These are phyloP conservation scores for Channallabes apus DNA, from an alignment of 2,797 vertebrate species.

Conservation along the genomic window DNA sequence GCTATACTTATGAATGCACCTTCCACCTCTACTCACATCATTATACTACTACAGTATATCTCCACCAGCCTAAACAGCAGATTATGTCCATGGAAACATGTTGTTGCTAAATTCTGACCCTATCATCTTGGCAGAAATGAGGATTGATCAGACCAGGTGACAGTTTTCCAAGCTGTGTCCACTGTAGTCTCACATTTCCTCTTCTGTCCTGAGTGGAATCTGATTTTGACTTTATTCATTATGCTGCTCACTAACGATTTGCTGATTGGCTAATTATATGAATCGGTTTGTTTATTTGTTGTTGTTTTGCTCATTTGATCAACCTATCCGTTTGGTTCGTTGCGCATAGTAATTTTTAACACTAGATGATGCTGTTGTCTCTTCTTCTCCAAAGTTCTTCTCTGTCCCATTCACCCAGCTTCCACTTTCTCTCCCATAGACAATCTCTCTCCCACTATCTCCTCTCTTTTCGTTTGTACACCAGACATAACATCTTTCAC, in stretches of 20 bases:
- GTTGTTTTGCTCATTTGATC: background rate
- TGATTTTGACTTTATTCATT: too few relatives aligned
- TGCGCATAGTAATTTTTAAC: background rate
- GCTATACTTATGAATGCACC: too few relatives aligned
- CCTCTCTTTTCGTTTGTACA: conserved; percentile 32
- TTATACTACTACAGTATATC: background rate
- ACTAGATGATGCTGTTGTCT: conserved; percentile 67
- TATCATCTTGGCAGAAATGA: background rate
- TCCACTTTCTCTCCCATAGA: background rate
- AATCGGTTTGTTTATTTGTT: background rate
- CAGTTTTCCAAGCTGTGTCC: background rate
- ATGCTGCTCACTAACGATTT: background rate
- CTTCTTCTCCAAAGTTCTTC: background rate
- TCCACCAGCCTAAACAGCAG: background rate
- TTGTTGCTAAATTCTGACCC: background rate
- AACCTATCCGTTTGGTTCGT: background rate
- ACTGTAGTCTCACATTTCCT: too few relatives aligned
- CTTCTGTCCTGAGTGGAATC: too few relatives aligned
- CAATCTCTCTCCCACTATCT: background rate
- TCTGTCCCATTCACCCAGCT: background rate
- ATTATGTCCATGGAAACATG: background rate
- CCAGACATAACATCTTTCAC: conserved; percentile 21
- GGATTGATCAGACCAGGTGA: background rate
- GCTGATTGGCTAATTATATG: background rate
- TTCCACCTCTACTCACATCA: background rate